Percentiles rank a stretch among this genome's conserved stretches.
Evolutionary conservation across 2,888 invertebrate species (phyloP).

Genomic region (Eupithecia centaureata): DNA sequence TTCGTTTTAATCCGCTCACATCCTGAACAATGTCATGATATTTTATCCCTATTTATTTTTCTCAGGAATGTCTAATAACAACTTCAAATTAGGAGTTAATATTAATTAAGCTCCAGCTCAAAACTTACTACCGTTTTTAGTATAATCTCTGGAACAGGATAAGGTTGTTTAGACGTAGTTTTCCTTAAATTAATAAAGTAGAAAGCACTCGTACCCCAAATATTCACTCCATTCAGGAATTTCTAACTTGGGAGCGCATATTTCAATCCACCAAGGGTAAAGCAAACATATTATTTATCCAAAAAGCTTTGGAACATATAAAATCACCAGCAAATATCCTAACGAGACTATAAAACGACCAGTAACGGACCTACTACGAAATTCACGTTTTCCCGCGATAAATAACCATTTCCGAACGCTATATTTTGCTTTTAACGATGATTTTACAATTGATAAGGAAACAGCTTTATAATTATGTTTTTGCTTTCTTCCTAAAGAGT

Average conservation of each 20-base stretch:
- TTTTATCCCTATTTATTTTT: no score
- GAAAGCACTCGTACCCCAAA: background rate
- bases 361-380: constrained; percentile 38
- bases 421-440: constrained; percentile 45
- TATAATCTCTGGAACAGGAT: no score
- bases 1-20: no score
- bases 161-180: no score
- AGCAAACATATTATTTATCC: constrained; percentile 19
- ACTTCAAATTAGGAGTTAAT: no score
- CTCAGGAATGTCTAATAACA: no score
- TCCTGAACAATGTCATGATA: no score
- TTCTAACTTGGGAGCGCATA: background rate
- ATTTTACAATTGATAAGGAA: constrained; percentile 46
- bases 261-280: constrained; percentile 16
- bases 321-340: constrained; percentile 39
- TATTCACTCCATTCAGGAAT: background rate
- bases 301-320: constrained; percentile 34
- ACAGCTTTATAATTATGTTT: constrained; percentile 32
- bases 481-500: constrained; percentile 14
- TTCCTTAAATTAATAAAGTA: no score
- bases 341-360: constrained; percentile 43
- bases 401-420: constrained; percentile 46
- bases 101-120: no score
- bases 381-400: constrained; percentile 44
- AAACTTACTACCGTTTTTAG: no score